Base-by-base conservation (phyloP, 2,113 vertebrate species). In the Neomonachus schauinslandi region DNA sequence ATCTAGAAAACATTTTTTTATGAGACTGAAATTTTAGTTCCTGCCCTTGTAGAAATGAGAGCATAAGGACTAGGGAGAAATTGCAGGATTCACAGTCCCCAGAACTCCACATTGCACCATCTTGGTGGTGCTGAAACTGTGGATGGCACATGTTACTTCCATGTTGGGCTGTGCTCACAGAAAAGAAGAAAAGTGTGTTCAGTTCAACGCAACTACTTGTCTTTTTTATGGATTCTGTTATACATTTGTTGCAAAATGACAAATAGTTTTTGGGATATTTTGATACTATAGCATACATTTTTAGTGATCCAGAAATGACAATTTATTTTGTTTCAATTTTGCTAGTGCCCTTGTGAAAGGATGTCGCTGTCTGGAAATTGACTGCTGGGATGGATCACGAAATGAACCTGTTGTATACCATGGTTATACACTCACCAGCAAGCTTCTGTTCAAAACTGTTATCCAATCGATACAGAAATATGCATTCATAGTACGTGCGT, bases 301-400 rank as follows among this genome's bases (percentile, higher is more conserved):
- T 92, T 67, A 46, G 63, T 28, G 63, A 57, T 59, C 49, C 53
- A 4, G 2, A 31, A 76, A 15, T 95, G 49, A 98, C 36, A 28
- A 11, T 39, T 33, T 65, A 24, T 14, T 98, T 97, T 96, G 39
- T 74, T 57, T 82, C 36, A 9, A 72, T 97, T 59, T 97, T 96
- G 49, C 51, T 14, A 99, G 99, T 18, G 99, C 99, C 95, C 99
- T 99, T 61, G 98, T 99, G 85, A 99, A 99, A 98, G 99, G 99
- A 90, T 99, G 99, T 36, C 99, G 99, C 63, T 99, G 99, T 93
- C 96, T 99, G 97, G 99, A 99, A 98, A 99, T 99, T 74, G 99
- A 99, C 98, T 99, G 99, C 98, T 99, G 99, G 99, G 99, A 99
- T 76, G 99, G 99, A 42, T 85, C 97, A 4, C 97, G 99, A 21